Evolutionary conservation across 2,888 invertebrate genomes (phyloP).

Genomic region (Anticlea derivata): DNA sequence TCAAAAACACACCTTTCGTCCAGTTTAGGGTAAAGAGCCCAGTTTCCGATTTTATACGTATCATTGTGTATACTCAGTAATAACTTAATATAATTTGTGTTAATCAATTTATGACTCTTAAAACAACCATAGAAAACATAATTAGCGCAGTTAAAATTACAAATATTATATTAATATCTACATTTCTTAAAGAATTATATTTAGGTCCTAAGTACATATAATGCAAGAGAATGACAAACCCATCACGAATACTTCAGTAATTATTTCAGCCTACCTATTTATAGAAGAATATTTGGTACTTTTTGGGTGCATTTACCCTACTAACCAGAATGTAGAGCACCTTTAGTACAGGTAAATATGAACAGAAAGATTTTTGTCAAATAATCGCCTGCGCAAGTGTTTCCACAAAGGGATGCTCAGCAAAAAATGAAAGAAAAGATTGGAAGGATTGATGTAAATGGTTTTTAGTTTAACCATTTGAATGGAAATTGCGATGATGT

Average conservation of each 20-base stretch:
- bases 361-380: slow-evolving; percentile 66
- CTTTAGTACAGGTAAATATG: slow-evolving; percentile 60
- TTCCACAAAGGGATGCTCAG: slow-evolving; percentile 47
- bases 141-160: too few species aligned
- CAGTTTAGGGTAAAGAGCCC: slow-evolving; percentile 44
- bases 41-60: too few species aligned
- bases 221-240: too few species aligned
- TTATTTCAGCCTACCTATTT: too few species aligned
- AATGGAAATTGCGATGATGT: slow-evolving; percentile 50
- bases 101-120: too few species aligned
- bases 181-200: too few species aligned
- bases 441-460: slow-evolving; percentile 60
- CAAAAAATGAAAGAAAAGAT: slow-evolving; percentile 39
- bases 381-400: slow-evolving; percentile 73
- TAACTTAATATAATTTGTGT: too few species aligned
- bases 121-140: too few species aligned
- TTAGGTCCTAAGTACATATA: too few species aligned
- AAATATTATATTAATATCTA: too few species aligned
- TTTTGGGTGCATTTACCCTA: slow-evolving; percentile 41
- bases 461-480: slow-evolving; percentile 42
- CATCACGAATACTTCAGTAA: too few species aligned
- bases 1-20: slow-evolving; percentile 58
- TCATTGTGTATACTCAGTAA: too few species aligned
- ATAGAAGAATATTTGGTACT: neutral
- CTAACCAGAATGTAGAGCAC: slow-evolving; percentile 50